Evolutionary conservation across 1,140 invertebrate species (phyloP).

Genomic region (Bemisia tabaci): DNA sequence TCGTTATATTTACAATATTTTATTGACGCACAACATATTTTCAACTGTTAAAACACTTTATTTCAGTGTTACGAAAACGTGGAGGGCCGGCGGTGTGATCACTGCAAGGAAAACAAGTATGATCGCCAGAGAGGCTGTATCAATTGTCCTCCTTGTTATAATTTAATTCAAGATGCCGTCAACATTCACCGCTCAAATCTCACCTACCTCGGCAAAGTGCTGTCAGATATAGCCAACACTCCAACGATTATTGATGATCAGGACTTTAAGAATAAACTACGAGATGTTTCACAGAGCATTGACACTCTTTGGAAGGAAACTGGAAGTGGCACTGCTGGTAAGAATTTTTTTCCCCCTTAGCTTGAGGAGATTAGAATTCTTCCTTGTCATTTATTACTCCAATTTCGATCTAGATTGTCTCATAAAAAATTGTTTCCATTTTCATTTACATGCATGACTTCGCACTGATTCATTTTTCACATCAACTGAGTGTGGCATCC

Average conservation of each 20-base stretch:
- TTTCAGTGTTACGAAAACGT: constrained; percentile 70
- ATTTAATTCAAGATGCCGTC: constrained; percentile 77
- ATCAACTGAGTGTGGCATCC: too few relatives aligned
- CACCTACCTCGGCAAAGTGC: constrained; percentile 50
- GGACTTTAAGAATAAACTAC: constrained; percentile 64
- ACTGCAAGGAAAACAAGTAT: constrained; percentile 86
- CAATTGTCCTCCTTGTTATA: constrained; percentile 87
- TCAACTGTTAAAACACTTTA: too few relatives aligned
- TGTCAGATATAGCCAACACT: constrained; percentile 49
- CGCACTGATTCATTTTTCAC: too few relatives aligned
- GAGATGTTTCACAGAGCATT: constrained; percentile 54
- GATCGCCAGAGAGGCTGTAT: constrained; percentile 71
- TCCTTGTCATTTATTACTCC: too few relatives aligned
- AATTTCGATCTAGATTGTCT: too few relatives aligned
- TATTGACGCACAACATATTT: too few relatives aligned
- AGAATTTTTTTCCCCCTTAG: too few relatives aligned
- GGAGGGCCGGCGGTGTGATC: constrained; percentile 77
- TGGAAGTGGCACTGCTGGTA: constrained; percentile 44
- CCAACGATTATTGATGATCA: constrained; percentile 71
- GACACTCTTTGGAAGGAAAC: constrained; percentile 55
- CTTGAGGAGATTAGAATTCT: too few relatives aligned
- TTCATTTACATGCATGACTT: too few relatives aligned
- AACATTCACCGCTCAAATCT: constrained; percentile 65
- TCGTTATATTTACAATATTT: too few relatives aligned
- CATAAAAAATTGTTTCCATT: too few relatives aligned